Evolutionary conservation across 2,113 vertebrate species (phyloP).

Genomic region (Lepus americanus): DNA sequence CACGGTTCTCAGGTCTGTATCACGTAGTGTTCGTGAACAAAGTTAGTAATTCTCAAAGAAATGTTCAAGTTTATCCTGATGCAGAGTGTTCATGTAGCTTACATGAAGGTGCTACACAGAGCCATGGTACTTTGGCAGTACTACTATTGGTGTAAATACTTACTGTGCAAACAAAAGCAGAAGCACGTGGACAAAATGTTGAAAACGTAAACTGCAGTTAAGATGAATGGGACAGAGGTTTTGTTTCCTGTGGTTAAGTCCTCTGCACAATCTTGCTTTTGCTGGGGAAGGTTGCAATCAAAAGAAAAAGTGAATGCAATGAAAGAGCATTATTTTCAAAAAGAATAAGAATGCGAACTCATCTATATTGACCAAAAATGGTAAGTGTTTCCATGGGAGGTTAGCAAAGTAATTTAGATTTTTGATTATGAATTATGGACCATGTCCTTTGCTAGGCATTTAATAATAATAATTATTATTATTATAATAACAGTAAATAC

Average conservation of each 20-base stretch:
- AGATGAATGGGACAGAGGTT: background rate
- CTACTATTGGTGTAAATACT: background rate
- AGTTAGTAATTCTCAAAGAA: background rate
- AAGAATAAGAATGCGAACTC: background rate
- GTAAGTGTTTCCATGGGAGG: background rate
- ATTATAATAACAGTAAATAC: background rate
- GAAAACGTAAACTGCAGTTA: background rate
- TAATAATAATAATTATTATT: background rate
- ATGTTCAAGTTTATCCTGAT: background rate
- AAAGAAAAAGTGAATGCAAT: slow-evolving; percentile 13
- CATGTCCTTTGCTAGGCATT: background rate
- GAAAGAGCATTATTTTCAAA: background rate
- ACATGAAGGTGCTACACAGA: background rate
- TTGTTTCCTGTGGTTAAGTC: background rate
- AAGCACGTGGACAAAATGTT: background rate
- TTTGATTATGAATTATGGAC: background rate
- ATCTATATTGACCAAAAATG: background rate
- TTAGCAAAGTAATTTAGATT: background rate
- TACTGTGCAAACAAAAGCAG: background rate
- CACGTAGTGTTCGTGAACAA: background rate
- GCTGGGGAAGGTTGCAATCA: background rate
- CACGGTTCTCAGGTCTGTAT: background rate
- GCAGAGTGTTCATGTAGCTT: background rate
- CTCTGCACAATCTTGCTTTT: background rate
- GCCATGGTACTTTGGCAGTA: background rate